Base-by-base conservation (phyloP, 2,113 vertebrate genomes). In the Mus pahari region DNA sequence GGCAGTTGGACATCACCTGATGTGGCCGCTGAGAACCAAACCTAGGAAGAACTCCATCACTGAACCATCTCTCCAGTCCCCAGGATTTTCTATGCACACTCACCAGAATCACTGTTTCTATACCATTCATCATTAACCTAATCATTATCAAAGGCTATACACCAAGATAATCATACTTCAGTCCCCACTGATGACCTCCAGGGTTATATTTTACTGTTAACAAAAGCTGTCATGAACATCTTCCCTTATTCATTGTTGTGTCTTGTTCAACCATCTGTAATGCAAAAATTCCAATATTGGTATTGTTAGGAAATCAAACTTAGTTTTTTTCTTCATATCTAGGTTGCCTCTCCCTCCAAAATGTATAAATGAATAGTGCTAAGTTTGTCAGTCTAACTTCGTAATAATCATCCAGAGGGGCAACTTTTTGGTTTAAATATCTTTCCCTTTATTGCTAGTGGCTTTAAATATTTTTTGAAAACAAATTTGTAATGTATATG, bases 291-390 rank as follows among this genome's bases (percentile, higher is more conserved):
- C 90, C 45, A 87, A 9, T 94, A 92, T 1, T 24, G 5, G 26
- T 91, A 91, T 89, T 90, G 42, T 81, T 81, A 84, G 89, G 93
- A 42, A 91, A 93, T 87, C 42, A 50, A 36, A 87, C 83, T 89
- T 89, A 83, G 93, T 94, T 86, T 62, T 62, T 58, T 39, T 31
- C 26, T 9, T 7, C 5, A 50, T 24, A 86, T 11, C 73, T 36
- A 36, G 55, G 64, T 75, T 96, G 77, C 12, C 36, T 28, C 92
- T 19, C 36, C 55, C 89, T 70, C 53, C 17, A 5, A 95, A 86
- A 97, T 89, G 42, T 55, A 22, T 83, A 87, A 74, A 94, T 89
- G 64, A 95, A 79, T 66, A 92, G 24, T 24, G 8, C 28, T 84
- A 90, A 60, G 33, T 74, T 93, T 93, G 75, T 78, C 82, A 82